Percentiles rank a stretch among this genome's conserved stretches.
These are phyloP conservation scores for Palythoa caribaeorum DNA, from an alignment of 92 coral and sea anemone genomes.

Conservation along the genomic window DNA sequence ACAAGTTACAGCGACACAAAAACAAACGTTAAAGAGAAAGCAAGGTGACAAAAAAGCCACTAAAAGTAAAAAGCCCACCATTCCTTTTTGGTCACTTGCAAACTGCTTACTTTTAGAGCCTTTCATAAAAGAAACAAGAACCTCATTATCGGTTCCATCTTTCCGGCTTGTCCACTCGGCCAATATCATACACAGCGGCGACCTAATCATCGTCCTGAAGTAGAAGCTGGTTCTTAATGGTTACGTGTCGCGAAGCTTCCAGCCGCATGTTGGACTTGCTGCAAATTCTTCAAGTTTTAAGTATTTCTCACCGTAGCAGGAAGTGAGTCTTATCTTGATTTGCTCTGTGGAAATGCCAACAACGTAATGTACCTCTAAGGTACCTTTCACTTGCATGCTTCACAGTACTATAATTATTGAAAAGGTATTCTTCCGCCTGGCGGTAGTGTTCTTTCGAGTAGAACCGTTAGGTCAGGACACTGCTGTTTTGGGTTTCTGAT, in stretches of 20 bases:
- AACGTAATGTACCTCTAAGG: not conserved
- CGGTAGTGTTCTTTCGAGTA: not conserved
- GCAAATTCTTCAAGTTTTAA: not conserved
- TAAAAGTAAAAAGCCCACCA: slow-evolving; percentile 49
- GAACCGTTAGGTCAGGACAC: not conserved
- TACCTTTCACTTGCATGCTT: not conserved
- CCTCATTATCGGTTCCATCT: not conserved
- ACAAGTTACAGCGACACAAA: slow-evolving; percentile 69
- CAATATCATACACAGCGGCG: not conserved
- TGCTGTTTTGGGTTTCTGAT: not conserved
- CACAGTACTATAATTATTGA: not conserved
- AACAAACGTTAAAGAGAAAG: slow-evolving; percentile 81
- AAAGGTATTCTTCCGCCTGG: not conserved
- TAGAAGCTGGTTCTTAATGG: not conserved
- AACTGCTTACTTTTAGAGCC: not conserved
- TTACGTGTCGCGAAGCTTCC: not conserved
- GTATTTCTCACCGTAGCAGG: not conserved
- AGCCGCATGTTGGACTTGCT: not conserved
- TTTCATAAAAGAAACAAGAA: not conserved
- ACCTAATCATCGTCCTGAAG: not conserved
- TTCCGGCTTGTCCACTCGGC: not conserved
- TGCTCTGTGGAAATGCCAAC: not conserved
- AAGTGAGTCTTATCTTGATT: not conserved
- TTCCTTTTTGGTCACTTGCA: slow-evolving; percentile 9
- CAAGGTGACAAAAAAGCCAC: slow-evolving; percentile 67